These are phyloP conservation scores for Syngnathus scovelli DNA, from an alignment of 2,113 vertebrate species.

Conservation along the genomic window DNA sequence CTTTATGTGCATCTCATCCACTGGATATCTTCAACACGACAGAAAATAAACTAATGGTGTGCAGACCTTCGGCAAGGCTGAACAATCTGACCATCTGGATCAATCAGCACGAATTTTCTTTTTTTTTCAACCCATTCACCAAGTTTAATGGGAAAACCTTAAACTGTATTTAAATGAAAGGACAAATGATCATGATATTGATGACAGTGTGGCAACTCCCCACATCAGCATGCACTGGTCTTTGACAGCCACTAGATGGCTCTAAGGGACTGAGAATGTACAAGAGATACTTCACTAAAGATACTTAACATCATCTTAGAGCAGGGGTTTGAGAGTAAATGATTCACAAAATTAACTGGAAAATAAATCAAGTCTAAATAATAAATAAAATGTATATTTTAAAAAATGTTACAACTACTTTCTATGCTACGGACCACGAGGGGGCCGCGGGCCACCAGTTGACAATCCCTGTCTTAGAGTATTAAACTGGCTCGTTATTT, in stretches of 20 bases:
- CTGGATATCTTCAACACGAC: not conserved
- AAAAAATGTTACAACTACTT: too few relatives aligned
- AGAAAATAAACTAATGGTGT: not conserved
- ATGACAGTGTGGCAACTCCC: not conserved
- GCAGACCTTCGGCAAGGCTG: not conserved
- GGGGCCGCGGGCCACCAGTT: too few relatives aligned
- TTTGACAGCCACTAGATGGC: conserved; percentile 37
- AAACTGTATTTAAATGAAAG: not conserved
- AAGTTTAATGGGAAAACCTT: not conserved
- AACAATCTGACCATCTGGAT: not conserved
- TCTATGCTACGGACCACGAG: too few relatives aligned
- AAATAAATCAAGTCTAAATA: too few relatives aligned
- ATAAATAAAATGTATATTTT: too few relatives aligned
- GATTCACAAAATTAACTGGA: too few relatives aligned
- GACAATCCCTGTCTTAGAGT: not conserved
- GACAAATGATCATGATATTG: not conserved
- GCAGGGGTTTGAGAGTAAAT: too few relatives aligned
- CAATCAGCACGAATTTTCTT: not conserved
- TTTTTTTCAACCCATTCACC: not conserved
- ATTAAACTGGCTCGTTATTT: not conserved
- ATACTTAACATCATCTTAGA: too few relatives aligned
- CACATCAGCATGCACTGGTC: not conserved
- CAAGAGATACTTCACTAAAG: not conserved
- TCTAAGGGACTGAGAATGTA: not conserved
- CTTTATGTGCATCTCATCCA: not conserved